phyloP scores from a whole-genome alignment of 2,888 invertebrate species.

The Listrodromus nycthemerus region DNA sequence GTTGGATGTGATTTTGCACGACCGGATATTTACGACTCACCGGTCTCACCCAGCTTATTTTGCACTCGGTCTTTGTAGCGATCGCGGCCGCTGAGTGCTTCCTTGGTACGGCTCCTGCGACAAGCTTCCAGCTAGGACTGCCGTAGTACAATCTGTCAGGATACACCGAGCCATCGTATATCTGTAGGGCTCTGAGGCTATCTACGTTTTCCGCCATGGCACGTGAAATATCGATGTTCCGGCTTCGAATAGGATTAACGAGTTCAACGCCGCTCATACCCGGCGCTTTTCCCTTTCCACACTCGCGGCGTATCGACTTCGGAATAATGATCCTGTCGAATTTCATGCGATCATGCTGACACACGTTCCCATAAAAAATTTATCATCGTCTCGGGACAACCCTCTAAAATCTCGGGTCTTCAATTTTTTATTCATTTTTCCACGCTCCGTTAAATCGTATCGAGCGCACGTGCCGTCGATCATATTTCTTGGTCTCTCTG shows the following conservation, averaged over 20 bases:
- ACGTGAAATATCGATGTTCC: conserved; percentile 55
- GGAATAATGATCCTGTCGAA: conserved; percentile 36
- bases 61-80: conserved; percentile 16
- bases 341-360: conserved; percentile 45
- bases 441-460: conserved; percentile 9
- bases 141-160: conserved; percentile 39
- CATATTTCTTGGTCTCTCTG: conserved; percentile 6
- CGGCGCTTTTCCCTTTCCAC: background rate
- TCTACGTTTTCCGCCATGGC: conserved; percentile 36
- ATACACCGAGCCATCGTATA: conserved; percentile 27
- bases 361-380: conserved; percentile 21
- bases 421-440: background rate
- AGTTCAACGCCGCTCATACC: conserved; percentile 31
- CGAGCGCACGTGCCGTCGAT: background rate
- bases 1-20: background rate
- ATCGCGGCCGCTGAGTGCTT: conserved; percentile 62
- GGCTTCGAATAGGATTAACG: conserved; percentile 44
- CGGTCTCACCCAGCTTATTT: conserved; percentile 7
- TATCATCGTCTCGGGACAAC: conserved; percentile 8
- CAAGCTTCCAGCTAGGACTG: conserved; percentile 4
- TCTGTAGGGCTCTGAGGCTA: conserved; percentile 9
- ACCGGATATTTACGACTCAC: background rate
- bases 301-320: conserved; percentile 12
- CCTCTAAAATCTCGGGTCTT: background rate
- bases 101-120: conserved; percentile 35